phyloP scores from a whole-genome alignment of 2,113 vertebrate genomes.

The Percina caprodes region DNA sequence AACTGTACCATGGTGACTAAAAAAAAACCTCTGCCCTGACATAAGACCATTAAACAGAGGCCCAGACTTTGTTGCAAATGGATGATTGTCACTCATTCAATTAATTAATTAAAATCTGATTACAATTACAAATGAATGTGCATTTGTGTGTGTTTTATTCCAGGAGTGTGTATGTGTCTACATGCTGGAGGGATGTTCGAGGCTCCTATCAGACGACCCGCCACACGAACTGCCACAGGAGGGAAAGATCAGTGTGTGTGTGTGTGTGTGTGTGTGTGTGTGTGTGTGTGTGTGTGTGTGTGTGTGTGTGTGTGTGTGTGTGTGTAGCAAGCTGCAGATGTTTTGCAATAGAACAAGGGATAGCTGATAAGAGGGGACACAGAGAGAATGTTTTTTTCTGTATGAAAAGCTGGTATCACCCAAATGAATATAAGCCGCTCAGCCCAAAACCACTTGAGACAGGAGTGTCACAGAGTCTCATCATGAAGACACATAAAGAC shows the following conservation, averaged over 20 bases:
- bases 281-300: conserved; percentile 19
- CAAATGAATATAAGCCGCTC: conserved; percentile 45
- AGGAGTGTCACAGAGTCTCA: conserved; percentile 17
- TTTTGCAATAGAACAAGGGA: conserved; percentile 13
- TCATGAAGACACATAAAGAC: conserved; percentile 20
- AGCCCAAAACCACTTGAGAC: conserved; percentile 24
- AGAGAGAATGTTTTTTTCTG: conserved; percentile 31
- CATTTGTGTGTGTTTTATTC: conserved; percentile 35
- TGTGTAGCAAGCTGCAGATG: conserved; percentile 27
- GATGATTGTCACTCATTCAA: conserved; percentile 45
- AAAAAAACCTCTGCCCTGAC: neutral
- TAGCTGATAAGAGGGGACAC: neutral
- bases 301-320: conserved; percentile 28
- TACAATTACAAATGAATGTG: conserved; percentile 39
- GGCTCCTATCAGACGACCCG: conserved; percentile 89
- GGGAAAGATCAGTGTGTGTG: conserved; percentile 83
- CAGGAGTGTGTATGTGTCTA: conserved; percentile 93
- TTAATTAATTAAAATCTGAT: conserved; percentile 42
- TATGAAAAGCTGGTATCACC: conserved; percentile 52
- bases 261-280: conserved; percentile 33
- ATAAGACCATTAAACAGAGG: conserved; percentile 13
- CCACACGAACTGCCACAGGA: conserved; percentile 89
- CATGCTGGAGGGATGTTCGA: conserved; percentile 86
- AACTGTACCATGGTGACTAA: too few relatives aligned
- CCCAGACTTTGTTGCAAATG: conserved; percentile 29